Base-by-base conservation (phyloP, 2,888 invertebrate genomes). In the Linyphia triangularis region DNA sequence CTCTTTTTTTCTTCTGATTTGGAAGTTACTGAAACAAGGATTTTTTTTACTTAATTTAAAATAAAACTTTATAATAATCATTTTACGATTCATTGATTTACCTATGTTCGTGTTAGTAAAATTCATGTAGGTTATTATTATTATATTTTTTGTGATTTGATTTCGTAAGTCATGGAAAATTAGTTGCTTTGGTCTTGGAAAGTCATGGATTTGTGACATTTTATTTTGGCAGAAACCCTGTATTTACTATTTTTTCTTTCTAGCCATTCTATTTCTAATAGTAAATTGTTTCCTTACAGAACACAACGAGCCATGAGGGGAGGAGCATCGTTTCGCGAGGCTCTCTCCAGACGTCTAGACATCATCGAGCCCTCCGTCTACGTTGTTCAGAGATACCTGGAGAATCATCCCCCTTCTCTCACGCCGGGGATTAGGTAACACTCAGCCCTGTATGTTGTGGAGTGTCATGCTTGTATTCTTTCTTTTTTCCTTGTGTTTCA, bases 291-390 rank as follows among this genome's bases (percentile, higher is more conserved):
- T n/a, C n/a, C n/a, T 70, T 86, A 93, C 93, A 97, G 97, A 91
- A 99, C 99, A 13, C 95, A 94, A 86, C 95, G 96, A 92, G 99
- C 99, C 0, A 99, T 99, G 99, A 96, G 96, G 77, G 99, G 98
- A 30, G 95, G 94, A 81, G 96, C 98, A 95, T 96, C 97, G 51
- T 99, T 98, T 93, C 95, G 97, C 92, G 96, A 97, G 92, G 97
- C 99, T 0, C 94, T 99, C 28, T 94, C 95, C 91, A 94, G 95
- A 85, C 95, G 99, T 91, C 94, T 99, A 78, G 95, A 96, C 91
- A 96, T 99, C 90, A 97, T 99, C 92, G 94, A 95, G 91, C 99
- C 99, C 0, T 95, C 95, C 30, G 94, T 95, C 78, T 93, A 94
- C 63, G 96, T 97, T 93, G 94, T 99, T 51, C 94, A 94, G 91